Evolutionary conservation across 2,797 vertebrate genomes (phyloP), one percentile per base, ranked within the genome.

Genomic region (Rhodeus uyekii): DNA sequence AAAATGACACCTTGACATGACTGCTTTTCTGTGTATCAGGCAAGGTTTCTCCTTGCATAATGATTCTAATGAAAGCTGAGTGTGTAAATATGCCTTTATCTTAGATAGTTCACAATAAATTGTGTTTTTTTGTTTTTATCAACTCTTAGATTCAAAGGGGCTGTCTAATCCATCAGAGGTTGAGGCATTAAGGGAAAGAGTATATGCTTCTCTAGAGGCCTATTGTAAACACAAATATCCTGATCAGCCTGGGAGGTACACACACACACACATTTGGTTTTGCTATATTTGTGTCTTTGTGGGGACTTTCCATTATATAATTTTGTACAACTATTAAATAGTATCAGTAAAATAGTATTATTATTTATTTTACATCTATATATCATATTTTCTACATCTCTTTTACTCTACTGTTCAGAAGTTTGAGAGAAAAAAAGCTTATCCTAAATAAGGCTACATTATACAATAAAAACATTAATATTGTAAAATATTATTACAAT

Each of bases 211-310:
- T 0, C 91, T 96, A 80, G 96, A 96, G 88, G 94, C 95, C 0
- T 96, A 96, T 79, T 96, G 96, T 91, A 96, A 96, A 89, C 96
- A 96, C 88, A 96, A 95, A 90, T 96, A 96, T 89, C 95, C 95
- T 0, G 95, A 96, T 84, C 96, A 96, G 92, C 96, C 96, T 0
- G 96, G 96, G n/a, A 96, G 96, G 96, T 96, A 89, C 8, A 73
- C 38, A 71, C 34, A 80, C 44, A 36, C 13, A 24, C 14, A 65
- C 38, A n/a, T n/a, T n/a, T n/a, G n/a, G n/a, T n/a, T n/a, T n/a
- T n/a, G n/a, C n/a, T n/a, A n/a, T n/a, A n/a, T n/a, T n/a, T n/a
- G n/a, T n/a, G n/a, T n/a, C n/a, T n/a, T n/a, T n/a, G n/a, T n/a
- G n/a, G n/a, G n/a, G n/a, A n/a, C n/a, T n/a, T n/a, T n/a, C n/a